These are phyloP conservation scores for Characodon lateralis DNA, from an alignment of 2,797 vertebrate species.

Conservation along the genomic window DNA sequence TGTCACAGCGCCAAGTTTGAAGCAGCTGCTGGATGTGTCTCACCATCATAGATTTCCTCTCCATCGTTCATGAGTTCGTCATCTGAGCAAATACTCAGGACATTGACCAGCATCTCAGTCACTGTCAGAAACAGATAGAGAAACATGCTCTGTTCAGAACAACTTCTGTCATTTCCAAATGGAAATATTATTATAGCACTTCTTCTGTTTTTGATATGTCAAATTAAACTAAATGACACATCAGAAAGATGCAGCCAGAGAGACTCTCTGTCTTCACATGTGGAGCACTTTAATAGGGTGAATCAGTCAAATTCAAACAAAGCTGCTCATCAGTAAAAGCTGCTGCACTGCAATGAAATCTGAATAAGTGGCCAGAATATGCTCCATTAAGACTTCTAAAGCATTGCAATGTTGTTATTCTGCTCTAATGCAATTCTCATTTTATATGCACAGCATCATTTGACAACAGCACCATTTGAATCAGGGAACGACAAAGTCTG, in stretches of 20 bases:
- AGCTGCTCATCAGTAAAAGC: too few relatives aligned
- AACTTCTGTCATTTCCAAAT: too few relatives aligned
- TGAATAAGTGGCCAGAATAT: background rate
- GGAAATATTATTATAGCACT: too few relatives aligned
- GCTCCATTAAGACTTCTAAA: background rate
- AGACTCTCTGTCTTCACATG: too few relatives aligned
- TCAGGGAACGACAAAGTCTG: too few relatives aligned
- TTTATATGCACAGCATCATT: background rate
- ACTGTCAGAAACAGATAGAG: constrained; percentile 76
- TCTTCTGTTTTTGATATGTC: background rate
- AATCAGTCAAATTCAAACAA: too few relatives aligned
- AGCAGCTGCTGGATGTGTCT: constrained; percentile 40
- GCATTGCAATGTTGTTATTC: background rate
- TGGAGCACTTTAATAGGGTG: too few relatives aligned
- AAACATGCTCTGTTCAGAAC: background rate
- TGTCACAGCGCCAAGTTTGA: background rate
- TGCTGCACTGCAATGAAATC: too few relatives aligned
- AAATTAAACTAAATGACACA: background rate
- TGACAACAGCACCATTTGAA: background rate
- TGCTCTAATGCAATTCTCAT: background rate
- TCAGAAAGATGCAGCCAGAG: background rate
- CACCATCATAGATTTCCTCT: constrained; percentile 94
- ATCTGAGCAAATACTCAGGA: constrained; percentile 97
- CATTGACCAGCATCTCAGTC: constrained; percentile 98
- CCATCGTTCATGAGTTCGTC: constrained; percentile 95